Percentiles rank a stretch among this genome's conserved stretches.
phyloP scores from a whole-genome alignment of 2,888 invertebrate genomes.

The Ectemnius cavifrons region DNA sequence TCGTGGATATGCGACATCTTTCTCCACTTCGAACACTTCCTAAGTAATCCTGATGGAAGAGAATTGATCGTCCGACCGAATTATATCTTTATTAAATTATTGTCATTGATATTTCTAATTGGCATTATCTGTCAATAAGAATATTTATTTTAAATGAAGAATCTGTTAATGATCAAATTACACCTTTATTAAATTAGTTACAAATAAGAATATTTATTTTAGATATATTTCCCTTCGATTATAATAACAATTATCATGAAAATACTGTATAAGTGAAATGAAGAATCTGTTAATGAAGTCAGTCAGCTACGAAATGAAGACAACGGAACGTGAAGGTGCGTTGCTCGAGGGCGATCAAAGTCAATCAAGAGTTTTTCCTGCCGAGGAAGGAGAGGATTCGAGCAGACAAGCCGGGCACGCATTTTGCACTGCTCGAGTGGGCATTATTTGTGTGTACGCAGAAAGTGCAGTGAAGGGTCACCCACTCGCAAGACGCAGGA shows the following conservation, averaged over 20 bases:
- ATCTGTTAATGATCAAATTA: no score
- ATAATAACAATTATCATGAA: slow-evolving; percentile 23
- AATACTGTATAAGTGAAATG: background rate
- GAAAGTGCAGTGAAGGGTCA: slow-evolving; percentile 68
- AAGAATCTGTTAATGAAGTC: slow-evolving; percentile 1
- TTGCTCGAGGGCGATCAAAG: slow-evolving; percentile 1
- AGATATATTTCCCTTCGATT: slow-evolving; percentile 4
- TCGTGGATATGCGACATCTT: slow-evolving; percentile 13
- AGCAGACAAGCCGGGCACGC: slow-evolving; percentile 37
- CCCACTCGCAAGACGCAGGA: slow-evolving; percentile 68
- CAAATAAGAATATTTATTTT: no score
- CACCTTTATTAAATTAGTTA: no score
- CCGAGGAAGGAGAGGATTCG: no score
- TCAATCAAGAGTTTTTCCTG: no score
- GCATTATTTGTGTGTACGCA: slow-evolving; percentile 70
- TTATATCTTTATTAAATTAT: no score
- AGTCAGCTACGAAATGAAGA: slow-evolving; percentile 25
- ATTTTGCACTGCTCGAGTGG: slow-evolving; percentile 42
- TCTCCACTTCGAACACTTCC: background rate
- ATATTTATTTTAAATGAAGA: no score
- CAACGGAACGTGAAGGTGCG: background rate
- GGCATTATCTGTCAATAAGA: no score
- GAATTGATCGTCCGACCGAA: no score
- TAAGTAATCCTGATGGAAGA: no score
- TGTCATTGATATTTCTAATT: no score